Evolutionary conservation across 2,888 invertebrate species (phyloP), one percentile per base, ranked within the genome.

Genomic region (Brenthis hecate): DNA sequence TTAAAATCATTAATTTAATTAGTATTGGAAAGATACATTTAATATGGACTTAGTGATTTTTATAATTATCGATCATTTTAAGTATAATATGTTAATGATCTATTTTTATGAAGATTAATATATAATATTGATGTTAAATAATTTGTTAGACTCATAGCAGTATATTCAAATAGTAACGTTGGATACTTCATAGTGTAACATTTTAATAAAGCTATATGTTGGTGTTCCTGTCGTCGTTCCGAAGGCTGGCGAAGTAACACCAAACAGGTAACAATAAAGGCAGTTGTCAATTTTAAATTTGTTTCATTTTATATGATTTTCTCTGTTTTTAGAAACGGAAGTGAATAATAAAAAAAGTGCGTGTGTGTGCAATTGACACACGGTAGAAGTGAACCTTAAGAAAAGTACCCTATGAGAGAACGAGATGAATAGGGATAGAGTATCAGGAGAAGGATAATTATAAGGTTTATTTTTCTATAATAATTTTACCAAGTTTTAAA

Each of bases 201-300:
- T 2, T 36, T 36, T 32, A 56, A 28, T 28, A 28, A 28, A n/a
- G 32, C 14, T n/a, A 32, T n/a, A n/a, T 56, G n/a, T 50, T 28
- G 23, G 23, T 60, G 58, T 48, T 48, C 28, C 11, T 60, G 28
- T 16, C 47, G 23, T 47, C 60, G 50, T 90, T 91, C 90, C 90
- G 74, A 85, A 85, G 90, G 91, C 91, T 91, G 91, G 85, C 91
- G 89, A 89, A 90, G 89, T 89, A 89, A 86, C 72, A 61, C 76
- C 78, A 73, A 71, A 74, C 72, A 73, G 71, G 78, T 63, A 78
- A 77, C 80, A 87, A 86, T 79, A 91, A 90, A 89, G 76, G 87
- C 88, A 87, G 86, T 86, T 89, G 87, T 86, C 86, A 87, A 88
- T 87, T 83, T 80, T 73, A 70, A 65, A 73, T 69, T 77, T 70